Evolutionary conservation across 2,888 invertebrate species (phyloP).

Genomic region (Nephrocerus scutellatus): DNA sequence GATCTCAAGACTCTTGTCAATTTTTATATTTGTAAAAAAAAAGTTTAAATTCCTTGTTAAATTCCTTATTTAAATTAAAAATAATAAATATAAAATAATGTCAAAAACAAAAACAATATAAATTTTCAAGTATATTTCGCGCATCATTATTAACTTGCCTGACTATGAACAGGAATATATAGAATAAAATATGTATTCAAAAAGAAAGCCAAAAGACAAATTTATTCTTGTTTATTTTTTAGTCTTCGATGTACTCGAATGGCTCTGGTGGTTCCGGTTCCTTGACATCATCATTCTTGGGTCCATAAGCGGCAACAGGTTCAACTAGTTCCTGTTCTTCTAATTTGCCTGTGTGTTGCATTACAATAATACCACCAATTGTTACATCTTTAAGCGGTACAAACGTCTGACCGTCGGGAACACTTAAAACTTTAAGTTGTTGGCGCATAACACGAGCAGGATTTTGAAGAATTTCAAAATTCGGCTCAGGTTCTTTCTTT

Average conservation of each 20-base stretch:
- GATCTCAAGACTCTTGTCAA: too few relatives aligned
- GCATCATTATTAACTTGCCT: too few relatives aligned
- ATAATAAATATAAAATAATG: too few relatives aligned
- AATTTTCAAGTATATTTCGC: too few relatives aligned
- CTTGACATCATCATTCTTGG: conserved; percentile 87
- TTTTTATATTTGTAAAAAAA: too few relatives aligned
- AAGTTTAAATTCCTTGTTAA: too few relatives aligned
- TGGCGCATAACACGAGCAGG: conserved; percentile 92
- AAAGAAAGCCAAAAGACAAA: too few relatives aligned
- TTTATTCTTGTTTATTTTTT: too few relatives aligned
- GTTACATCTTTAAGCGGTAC: conserved; percentile 82
- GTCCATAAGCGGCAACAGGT: conserved; percentile 85
- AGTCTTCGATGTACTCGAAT: conserved; percentile 87
- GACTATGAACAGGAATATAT: too few relatives aligned
- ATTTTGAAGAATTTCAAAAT: conserved; percentile 85
- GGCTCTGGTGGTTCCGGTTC: conserved; percentile 97
- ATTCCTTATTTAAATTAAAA: too few relatives aligned
- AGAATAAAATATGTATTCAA: too few relatives aligned
- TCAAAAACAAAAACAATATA: too few relatives aligned
- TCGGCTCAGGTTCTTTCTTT: conserved; percentile 84
- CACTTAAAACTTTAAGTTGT: conserved; percentile 70
- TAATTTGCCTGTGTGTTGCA: conserved; percentile 74
- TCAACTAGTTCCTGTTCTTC: conserved; percentile 82
- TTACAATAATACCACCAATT: conserved; percentile 94
- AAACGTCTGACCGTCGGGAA: conserved; percentile 76